phyloP scores from a whole-genome alignment of 2,113 vertebrate genomes.

The Sapayoa aenigma region DNA sequence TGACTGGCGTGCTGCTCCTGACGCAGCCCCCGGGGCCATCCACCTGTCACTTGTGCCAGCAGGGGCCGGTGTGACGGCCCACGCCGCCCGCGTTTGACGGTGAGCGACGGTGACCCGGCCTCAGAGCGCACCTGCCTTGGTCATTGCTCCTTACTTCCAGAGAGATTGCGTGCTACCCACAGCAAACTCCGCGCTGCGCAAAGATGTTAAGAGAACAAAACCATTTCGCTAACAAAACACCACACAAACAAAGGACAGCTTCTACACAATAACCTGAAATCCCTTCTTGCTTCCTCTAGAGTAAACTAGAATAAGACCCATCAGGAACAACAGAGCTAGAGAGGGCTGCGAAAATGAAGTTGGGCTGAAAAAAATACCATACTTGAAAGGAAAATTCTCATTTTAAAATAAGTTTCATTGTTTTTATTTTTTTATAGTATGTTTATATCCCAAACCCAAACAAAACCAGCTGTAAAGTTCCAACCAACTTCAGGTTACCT shows the following conservation, averaged over 20 bases:
- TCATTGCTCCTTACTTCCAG: not conserved
- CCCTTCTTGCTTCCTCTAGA: not conserved
- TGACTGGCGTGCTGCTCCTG: not conserved
- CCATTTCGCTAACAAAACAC: not conserved
- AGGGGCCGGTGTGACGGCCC: not conserved
- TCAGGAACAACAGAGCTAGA: not conserved
- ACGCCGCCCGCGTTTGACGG: not conserved
- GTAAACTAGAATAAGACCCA: not conserved
- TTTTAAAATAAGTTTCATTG: not conserved
- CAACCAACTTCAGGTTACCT: not conserved
- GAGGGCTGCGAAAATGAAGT: not conserved
- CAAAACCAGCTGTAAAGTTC: not conserved
- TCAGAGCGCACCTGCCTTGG: not conserved
- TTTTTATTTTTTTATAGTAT: not conserved
- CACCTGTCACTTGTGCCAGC: slow-evolving; percentile 44
- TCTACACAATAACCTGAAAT: not conserved
- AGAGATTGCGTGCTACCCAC: not conserved
- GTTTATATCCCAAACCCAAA: not conserved
- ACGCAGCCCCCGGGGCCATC: not conserved
- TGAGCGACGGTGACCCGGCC: not conserved
- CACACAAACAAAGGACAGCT: not conserved
- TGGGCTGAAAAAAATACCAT: fast-evolving
- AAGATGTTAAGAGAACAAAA: not conserved
- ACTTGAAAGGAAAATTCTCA: not conserved
- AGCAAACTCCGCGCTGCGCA: fast-evolving